A percentile compares a stretch with the other conserved stretches of the same genome.
These are phyloP conservation scores for Sarcophaga subvicina DNA, from an alignment of 2,888 invertebrate species.

Conservation along the genomic window DNA sequence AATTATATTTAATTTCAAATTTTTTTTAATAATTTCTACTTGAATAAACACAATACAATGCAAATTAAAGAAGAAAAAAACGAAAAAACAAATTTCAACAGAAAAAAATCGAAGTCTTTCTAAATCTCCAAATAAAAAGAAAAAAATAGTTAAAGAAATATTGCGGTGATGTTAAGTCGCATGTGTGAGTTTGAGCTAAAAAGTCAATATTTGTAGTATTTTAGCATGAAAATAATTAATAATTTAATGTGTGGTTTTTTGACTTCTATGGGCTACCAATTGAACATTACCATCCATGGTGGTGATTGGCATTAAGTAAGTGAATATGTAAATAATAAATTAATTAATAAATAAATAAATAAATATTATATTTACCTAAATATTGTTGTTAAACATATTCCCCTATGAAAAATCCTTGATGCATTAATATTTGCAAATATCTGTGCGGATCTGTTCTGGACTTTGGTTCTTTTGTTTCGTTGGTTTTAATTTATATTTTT, in stretches of 20 bases:
- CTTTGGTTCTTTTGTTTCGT: not conserved
- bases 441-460: not conserved
- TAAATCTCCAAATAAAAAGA: not conserved
- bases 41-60: slow-evolving; percentile 57
- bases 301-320: not conserved
- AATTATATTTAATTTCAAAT: too few species aligned
- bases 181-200: too few species aligned
- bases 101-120: not conserved
- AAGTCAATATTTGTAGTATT: slow-evolving; percentile 7
- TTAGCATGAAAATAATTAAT: not conserved
- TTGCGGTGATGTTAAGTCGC: not conserved
- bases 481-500: not conserved
- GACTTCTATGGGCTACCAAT: too few species aligned
- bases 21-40: slow-evolving; percentile 51
- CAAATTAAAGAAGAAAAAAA: slow-evolving; percentile 45
- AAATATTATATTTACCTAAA: slow-evolving; percentile 75
- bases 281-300: too few species aligned
- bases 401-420: slow-evolving; percentile 73
- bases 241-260: slow-evolving; percentile 6
- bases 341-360: slow-evolving; percentile 29
- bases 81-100: slow-evolving; percentile 2
- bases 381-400: slow-evolving; percentile 79
- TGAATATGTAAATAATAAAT: slow-evolving; percentile 18
- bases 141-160: slow-evolving; percentile 20
- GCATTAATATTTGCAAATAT: slow-evolving; percentile 44